Percentiles rank a stretch among this genome's conserved stretches.
phyloP scores from a whole-genome alignment of 2,113 vertebrate species.

The Neogobius melanostomus region DNA sequence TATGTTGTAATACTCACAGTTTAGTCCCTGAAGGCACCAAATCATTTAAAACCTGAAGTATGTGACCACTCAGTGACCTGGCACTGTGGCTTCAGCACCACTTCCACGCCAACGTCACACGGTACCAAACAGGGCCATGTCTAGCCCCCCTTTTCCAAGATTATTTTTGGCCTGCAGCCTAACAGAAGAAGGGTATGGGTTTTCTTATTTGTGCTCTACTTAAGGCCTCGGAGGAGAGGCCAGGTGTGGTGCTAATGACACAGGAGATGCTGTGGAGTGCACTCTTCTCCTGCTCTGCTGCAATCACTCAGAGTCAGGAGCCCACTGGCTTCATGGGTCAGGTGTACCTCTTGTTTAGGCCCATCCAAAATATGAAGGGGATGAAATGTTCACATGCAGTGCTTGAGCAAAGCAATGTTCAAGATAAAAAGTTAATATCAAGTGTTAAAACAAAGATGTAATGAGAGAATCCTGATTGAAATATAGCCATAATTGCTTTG shows the following conservation, averaged over 20 bases:
- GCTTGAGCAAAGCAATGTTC: neutral
- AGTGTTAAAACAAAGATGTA: too few species aligned
- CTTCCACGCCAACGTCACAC: neutral
- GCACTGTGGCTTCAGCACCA: conserved; percentile 18
- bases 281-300: conserved; percentile 34
- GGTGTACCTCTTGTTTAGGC: neutral
- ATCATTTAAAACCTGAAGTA: conserved; percentile 24
- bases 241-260: conserved; percentile 32
- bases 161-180: neutral
- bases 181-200: conserved; percentile 16
- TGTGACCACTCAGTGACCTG: conserved; percentile 15
- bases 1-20: conserved; percentile 1
- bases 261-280: conserved; percentile 30
- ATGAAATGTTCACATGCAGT: neutral
- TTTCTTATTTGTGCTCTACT: neutral
- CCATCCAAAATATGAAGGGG: neutral
- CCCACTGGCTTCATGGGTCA: neutral
- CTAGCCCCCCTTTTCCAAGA: neutral
- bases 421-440: too few species aligned
- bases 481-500: too few species aligned
- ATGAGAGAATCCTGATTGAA: too few species aligned
- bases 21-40: conserved; percentile 9
- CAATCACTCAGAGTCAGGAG: conserved; percentile 37
- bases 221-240: conserved; percentile 15
- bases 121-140: neutral